Percentiles rank a stretch among this genome's conserved stretches.
phyloP scores from a whole-genome alignment of 2,113 vertebrate genomes.

The Gavia stellata region DNA sequence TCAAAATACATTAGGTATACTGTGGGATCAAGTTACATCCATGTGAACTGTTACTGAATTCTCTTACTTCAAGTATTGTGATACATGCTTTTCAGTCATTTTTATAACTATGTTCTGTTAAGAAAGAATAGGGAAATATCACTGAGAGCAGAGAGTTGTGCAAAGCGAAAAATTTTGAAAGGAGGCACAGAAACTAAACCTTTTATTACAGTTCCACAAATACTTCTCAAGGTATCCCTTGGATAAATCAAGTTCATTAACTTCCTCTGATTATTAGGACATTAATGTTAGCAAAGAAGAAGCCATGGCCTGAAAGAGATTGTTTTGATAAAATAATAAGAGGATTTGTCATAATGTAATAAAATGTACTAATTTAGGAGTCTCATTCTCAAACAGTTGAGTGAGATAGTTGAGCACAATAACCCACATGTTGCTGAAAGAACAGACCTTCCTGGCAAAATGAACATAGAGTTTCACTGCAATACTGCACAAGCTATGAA shows the following conservation, averaged over 20 bases:
- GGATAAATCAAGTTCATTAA: neutral
- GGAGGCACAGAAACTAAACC: neutral
- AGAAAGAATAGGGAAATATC: neutral
- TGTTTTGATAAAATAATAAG: neutral
- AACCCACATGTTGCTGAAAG: neutral
- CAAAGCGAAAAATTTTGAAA: neutral
- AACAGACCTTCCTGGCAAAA: neutral
- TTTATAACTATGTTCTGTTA: neutral
- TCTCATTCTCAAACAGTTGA: neutral
- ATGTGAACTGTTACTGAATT: neutral
- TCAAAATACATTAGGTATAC: neutral
- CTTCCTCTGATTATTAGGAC: neutral
- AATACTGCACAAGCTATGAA: neutral
- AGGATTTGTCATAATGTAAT: neutral
- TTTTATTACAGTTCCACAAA: neutral
- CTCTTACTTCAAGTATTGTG: neutral
- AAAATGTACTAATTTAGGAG: neutral
- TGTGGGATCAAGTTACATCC: neutral
- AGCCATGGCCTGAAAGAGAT: neutral
- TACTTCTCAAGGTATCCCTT: neutral
- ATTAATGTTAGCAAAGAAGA: neutral
- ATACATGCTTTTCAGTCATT: neutral
- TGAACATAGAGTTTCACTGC: neutral
- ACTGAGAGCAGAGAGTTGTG: neutral
- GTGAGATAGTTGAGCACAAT: neutral